These are phyloP conservation scores for Amorpha juglandis DNA, from an alignment of 2,888 invertebrate species.

Conservation along the genomic window DNA sequence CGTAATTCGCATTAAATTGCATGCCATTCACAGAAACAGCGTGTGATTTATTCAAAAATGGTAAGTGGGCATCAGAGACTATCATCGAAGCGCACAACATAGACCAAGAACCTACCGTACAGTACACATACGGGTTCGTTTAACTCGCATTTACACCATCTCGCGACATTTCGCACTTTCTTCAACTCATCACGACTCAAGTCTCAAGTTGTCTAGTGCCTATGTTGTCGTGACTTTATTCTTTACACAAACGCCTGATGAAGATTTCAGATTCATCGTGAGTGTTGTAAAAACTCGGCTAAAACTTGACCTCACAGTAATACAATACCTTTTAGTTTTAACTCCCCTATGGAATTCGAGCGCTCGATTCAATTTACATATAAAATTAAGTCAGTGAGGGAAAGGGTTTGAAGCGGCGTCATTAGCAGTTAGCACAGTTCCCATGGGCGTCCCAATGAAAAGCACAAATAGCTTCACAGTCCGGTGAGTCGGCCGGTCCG, in stretches of 20 bases:
- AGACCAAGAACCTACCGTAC: not conserved
- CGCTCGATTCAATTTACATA: constrained; percentile 11
- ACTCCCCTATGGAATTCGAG: not conserved
- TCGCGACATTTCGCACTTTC: constrained; percentile 78
- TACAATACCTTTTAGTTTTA: not conserved
- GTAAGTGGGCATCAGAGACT: not conserved
- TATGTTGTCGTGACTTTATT: constrained; percentile 16
- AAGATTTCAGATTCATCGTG: not conserved
- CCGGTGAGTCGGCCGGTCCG: constrained; percentile 44
- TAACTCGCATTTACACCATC: constrained; percentile 60
- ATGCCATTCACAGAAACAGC: constrained; percentile 5
- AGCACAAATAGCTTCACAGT: constrained; percentile 70
- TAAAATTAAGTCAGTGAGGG: constrained; percentile 49
- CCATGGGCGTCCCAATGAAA: constrained; percentile 70
- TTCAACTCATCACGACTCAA: constrained; percentile 41
- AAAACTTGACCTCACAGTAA: not conserved
- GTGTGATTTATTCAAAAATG: constrained; percentile 17
- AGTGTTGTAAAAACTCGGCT: not conserved
- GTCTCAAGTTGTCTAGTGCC: constrained; percentile 27
- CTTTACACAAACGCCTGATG: not conserved
- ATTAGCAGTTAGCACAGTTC: constrained; percentile 60
- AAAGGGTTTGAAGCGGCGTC: constrained; percentile 41
- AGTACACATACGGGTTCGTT: constrained; percentile 46
- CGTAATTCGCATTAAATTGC: not conserved
- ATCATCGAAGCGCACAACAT: not conserved